A percentile compares a stretch with the other conserved stretches of the same genome.
Conservation (phyloP, 2,113 vertebrate genomes). For the Steatornis caripensis region DNA sequence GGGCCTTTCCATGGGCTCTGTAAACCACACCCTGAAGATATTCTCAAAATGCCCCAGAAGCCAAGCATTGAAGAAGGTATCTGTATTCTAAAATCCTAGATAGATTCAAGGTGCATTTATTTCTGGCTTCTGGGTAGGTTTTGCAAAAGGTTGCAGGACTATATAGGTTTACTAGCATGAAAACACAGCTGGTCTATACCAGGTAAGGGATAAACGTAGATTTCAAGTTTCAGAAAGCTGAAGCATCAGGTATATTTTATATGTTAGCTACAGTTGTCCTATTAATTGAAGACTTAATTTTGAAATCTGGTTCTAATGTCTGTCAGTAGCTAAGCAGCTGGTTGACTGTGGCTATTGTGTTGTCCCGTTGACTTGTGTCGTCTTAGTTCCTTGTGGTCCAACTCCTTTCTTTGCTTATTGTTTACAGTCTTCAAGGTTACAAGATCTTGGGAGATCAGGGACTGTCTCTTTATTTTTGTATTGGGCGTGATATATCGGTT, state of each 20-base stretch:
- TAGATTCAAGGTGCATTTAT: neutral
- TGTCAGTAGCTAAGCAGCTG: neutral
- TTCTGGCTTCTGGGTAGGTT: neutral
- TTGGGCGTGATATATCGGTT: accelerated
- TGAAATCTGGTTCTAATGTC: neutral
- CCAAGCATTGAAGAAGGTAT: neutral
- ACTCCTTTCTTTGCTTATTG: neutral
- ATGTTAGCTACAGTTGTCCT: neutral
- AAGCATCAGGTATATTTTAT: neutral
- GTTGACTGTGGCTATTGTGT: neutral
- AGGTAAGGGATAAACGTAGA: neutral
- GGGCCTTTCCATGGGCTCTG: slow-evolving; percentile 78
- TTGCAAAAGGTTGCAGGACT: neutral
- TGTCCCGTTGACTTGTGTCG: neutral
- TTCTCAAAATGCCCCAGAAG: neutral
- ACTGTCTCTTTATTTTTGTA: neutral
- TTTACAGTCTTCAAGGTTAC: neutral
- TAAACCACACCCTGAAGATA: slow-evolving; percentile 58
- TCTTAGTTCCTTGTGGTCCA: neutral
- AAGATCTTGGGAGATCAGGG: neutral
- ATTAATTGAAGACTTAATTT: neutral
- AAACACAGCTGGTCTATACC: neutral
- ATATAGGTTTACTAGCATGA: neutral
- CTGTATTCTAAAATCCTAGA: neutral
- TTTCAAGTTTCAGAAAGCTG: neutral